Base-by-base conservation (phyloP, 2,888 invertebrate species). In the Hyalella azteca region DNA sequence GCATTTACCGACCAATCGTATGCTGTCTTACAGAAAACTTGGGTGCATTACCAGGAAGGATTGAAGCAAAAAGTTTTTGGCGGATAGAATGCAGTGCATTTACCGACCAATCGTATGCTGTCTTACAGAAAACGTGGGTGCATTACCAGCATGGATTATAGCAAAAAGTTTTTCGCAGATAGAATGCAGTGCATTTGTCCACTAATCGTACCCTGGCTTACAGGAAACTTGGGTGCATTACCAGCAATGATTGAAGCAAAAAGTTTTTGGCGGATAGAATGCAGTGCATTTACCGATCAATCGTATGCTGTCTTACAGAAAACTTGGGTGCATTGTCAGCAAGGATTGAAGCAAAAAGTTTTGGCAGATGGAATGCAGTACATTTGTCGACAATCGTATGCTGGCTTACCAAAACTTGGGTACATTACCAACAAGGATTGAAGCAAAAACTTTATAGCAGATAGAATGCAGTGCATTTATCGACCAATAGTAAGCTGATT, bases 171-270 rank as follows among this genome's bases (percentile, higher is more conserved):
- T 19, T 54, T 13, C 19, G 22, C 3, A n/a, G 13, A 19, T 19
- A 22, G 49, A 2, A 5, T 13, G 54, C 54, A 26, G 11, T 3
- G 22, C 7, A 13, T 29, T 29, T 54, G 2, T 26, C 54, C 4
- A 26, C 54, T 29, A 54, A 54, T 54, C 54, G 7, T 7, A 54
- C 7, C 11, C 54, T 19, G 7, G 26, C 22, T 22, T 26, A 29
- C 54, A 26, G 54, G 29, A 54, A 54, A 54, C 54, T 54, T 54
- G 26, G 54, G 11, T 54, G 54, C 54, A 54, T 54, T 54, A 26
- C 13, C 26, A 5, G 29, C 11, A 2, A 3, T 7, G 54, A 22
- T 4, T 29, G 22, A 26, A 22, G 3, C 54, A 54, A 54, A 54
- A 54, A 54, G 54, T 11, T 54, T 19, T 54, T 13, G 22, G 22